These are phyloP conservation scores for Schizopygopsis malacanthus DNA, from an alignment of 2,797 vertebrate species.

Conservation along the genomic window DNA sequence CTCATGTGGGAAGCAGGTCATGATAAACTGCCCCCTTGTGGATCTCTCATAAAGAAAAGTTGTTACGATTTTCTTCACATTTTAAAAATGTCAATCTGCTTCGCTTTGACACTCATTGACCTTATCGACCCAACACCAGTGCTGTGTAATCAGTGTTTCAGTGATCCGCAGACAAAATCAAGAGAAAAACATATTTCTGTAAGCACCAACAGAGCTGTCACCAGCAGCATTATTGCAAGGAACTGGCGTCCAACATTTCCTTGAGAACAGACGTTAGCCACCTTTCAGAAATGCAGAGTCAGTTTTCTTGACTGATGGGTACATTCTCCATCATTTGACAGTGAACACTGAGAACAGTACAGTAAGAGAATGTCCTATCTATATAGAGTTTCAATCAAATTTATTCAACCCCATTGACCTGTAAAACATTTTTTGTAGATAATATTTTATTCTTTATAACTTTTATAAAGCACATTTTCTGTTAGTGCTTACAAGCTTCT, in stretches of 20 bases:
- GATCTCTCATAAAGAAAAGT: neutral
- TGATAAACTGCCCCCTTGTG: constrained; percentile 17
- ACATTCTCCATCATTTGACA: neutral
- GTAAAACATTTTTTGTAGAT: no score
- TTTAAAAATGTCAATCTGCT: constrained; percentile 11
- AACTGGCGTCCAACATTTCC: neutral
- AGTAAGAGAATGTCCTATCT: neutral
- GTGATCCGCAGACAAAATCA: constrained; percentile 10
- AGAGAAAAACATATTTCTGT: constrained; percentile 14
- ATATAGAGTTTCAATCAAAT: neutral
- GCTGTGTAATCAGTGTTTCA: constrained; percentile 23
- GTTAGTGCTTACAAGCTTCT: no score
- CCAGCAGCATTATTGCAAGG: neutral
- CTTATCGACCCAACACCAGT: constrained; percentile 14
- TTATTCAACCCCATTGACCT: no score
- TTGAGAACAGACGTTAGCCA: neutral
- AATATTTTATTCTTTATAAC: no score
- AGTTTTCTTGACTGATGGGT: neutral
- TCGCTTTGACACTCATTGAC: constrained; percentile 17
- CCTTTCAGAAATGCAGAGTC: neutral
- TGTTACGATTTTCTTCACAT: neutral
- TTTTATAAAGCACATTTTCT: no score
- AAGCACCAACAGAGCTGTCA: neutral
- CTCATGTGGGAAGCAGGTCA: constrained; percentile 21
- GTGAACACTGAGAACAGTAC: neutral